phyloP scores from a whole-genome alignment of 2,888 invertebrate species.

The Sphecodes monilicornis region DNA sequence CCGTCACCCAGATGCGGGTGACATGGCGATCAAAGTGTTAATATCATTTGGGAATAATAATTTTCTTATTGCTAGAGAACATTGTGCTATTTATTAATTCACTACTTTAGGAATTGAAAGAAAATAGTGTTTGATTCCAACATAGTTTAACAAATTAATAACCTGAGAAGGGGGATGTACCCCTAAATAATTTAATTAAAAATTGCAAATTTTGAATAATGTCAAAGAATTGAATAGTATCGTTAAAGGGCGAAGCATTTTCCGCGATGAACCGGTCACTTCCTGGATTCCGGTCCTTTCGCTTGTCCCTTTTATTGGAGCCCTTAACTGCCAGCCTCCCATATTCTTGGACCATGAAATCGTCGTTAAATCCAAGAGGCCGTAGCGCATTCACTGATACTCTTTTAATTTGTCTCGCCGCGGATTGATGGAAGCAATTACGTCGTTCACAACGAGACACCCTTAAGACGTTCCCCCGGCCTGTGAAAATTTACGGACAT shows the following conservation, averaged over 20 bases:
- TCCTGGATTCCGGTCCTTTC: not conserved
- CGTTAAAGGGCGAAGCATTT: not conserved
- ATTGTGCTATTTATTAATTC: not conserved
- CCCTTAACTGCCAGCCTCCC: not conserved
- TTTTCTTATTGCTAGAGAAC: not conserved
- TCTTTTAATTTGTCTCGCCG: constrained; percentile 79
- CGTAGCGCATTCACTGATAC: constrained; percentile 63
- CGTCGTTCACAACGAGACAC: constrained; percentile 71
- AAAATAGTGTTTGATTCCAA: not conserved
- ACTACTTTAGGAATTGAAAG: not conserved
- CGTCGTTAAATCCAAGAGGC: constrained; percentile 65
- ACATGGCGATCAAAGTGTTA: too few species aligned
- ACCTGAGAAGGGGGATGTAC: too few species aligned
- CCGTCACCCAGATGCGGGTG: too few species aligned
- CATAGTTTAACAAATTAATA: not conserved
- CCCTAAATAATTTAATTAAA: too few species aligned
- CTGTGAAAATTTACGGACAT: constrained; percentile 78
- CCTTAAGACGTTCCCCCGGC: constrained; percentile 73
- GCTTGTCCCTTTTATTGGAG: not conserved
- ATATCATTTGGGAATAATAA: not conserved
- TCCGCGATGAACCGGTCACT: not conserved
- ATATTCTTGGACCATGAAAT: constrained; percentile 62
- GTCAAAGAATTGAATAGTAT: not conserved
- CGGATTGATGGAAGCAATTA: constrained; percentile 82
- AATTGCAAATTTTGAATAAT: not conserved